These are phyloP conservation scores for Psix sp. DNA, from an alignment of 1,140 invertebrate genomes.

Conservation along the genomic window DNA sequence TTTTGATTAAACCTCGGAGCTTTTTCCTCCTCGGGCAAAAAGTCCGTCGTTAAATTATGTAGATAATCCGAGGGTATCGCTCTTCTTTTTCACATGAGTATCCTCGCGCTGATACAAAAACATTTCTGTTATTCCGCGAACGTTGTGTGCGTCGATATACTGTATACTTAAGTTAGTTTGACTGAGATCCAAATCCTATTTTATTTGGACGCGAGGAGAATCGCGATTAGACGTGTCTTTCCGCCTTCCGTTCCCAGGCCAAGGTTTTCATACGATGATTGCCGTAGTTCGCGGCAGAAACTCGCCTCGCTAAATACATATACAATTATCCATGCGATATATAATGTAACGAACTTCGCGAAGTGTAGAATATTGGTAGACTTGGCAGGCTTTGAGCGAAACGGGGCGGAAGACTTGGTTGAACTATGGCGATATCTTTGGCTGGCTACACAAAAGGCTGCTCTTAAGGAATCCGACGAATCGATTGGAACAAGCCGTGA, in stretches of 20 bases:
- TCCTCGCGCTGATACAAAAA: slow-evolving; percentile 47
- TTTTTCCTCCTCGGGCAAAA: slow-evolving; percentile 8
- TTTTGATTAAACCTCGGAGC: slow-evolving; percentile 48
- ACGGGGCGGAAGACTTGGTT: slow-evolving; percentile 46
- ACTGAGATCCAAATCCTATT: slow-evolving; percentile 58
- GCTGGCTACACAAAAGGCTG: slow-evolving; percentile 19
- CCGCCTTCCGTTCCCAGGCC: slow-evolving; percentile 3
- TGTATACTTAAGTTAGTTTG: slow-evolving; percentile 54
- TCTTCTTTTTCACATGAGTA: slow-evolving; percentile 48
- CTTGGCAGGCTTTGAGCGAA: slow-evolving; percentile 36
- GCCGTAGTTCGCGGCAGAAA: slow-evolving; percentile 13
- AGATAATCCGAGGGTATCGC: slow-evolving; percentile 44
- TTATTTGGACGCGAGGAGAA: slow-evolving; percentile 48
- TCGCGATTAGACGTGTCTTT: slow-evolving; percentile 47
- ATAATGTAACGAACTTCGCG: slow-evolving; percentile 48
- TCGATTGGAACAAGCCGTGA: slow-evolving; percentile 47
- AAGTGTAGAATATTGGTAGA: slow-evolving; percentile 49
- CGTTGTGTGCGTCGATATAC: slow-evolving; percentile 51
- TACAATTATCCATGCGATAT: slow-evolving; percentile 46
- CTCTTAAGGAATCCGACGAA: slow-evolving; percentile 40
- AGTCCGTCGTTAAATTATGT: slow-evolving; percentile 47
- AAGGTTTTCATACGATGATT: too few species aligned
- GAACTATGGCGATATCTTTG: slow-evolving; percentile 47
- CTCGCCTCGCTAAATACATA: slow-evolving; percentile 42
- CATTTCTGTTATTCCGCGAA: slow-evolving; percentile 54